Conservation (phyloP, 2,113 vertebrate genomes). For the Fregata magnificens region DNA sequence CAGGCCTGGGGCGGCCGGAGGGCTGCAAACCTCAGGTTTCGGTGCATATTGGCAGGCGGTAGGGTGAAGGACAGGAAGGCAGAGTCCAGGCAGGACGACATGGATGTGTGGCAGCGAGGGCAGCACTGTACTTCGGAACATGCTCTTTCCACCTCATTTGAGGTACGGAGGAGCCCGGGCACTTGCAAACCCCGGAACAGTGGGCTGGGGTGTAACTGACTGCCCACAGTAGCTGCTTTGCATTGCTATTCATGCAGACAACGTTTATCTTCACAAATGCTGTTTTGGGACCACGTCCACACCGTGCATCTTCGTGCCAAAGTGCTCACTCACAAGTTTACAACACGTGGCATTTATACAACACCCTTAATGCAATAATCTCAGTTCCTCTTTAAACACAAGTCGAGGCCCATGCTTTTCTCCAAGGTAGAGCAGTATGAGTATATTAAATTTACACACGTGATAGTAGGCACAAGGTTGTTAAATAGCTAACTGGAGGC, state of each 20-base stretch:
- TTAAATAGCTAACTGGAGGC: background rate
- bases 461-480: background rate
- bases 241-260: background rate
- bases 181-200: background rate
- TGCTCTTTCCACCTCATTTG: background rate
- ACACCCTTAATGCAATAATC: background rate
- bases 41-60: fast-evolving
- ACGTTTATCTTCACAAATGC: background rate
- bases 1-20: background rate
- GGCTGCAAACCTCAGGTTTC: background rate
- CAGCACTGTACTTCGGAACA: background rate
- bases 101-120: background rate
- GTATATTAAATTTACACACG: background rate
- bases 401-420: background rate
- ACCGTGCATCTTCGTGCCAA: fast-evolving
- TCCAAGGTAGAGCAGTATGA: background rate
- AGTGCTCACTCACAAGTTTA: background rate
- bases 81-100: background rate
- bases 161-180: background rate
- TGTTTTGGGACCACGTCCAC: background rate
- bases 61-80: background rate
- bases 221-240: background rate
- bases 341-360: background rate
- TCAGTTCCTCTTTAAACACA: background rate
- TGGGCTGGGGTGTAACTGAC: background rate